These are phyloP conservation scores for Rhizomys pruinosus DNA, from an alignment of 2,113 vertebrate species.

Conservation along the genomic window DNA sequence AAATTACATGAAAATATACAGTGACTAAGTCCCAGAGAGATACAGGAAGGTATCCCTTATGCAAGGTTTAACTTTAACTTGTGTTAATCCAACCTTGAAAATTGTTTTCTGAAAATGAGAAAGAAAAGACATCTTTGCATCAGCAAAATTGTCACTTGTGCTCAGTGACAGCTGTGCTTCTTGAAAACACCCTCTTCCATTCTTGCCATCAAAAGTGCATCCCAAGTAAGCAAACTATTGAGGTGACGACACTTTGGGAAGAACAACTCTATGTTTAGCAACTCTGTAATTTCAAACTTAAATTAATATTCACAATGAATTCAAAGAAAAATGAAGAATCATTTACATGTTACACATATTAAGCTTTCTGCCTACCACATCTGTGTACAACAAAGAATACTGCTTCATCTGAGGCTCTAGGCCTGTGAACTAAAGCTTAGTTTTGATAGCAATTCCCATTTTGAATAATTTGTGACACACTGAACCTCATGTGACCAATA, in stretches of 20 bases:
- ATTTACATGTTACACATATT: not conserved
- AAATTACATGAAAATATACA: not conserved
- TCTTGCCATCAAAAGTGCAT: not conserved
- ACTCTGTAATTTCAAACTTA: not conserved
- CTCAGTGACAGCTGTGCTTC: not conserved
- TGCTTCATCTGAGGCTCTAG: not conserved
- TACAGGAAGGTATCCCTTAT: not conserved
- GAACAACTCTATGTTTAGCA: not conserved
- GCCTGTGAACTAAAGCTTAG: constrained; percentile 42
- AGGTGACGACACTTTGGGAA: not conserved
- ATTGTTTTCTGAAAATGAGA: constrained; percentile 30
- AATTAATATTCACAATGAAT: not conserved
- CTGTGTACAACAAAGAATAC: not conserved
- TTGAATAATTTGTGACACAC: not conserved
- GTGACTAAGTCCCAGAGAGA: not conserved
- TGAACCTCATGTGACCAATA: not conserved
- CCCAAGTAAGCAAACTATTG: not conserved
- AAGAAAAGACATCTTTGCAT: constrained; percentile 16
- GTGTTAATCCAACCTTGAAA: constrained; percentile 27
- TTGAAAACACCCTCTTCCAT: not conserved
- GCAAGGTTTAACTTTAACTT: constrained; percentile 31
- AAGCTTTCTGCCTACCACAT: not conserved
- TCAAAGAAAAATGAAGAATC: constrained; percentile 29
- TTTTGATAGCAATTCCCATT: not conserved
- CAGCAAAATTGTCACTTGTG: constrained; percentile 43